A percentile compares a stretch with the other conserved stretches of the same genome.
Conservation (phyloP, 2,888 invertebrate genomes). For the Sylvicola cinctus region DNA sequence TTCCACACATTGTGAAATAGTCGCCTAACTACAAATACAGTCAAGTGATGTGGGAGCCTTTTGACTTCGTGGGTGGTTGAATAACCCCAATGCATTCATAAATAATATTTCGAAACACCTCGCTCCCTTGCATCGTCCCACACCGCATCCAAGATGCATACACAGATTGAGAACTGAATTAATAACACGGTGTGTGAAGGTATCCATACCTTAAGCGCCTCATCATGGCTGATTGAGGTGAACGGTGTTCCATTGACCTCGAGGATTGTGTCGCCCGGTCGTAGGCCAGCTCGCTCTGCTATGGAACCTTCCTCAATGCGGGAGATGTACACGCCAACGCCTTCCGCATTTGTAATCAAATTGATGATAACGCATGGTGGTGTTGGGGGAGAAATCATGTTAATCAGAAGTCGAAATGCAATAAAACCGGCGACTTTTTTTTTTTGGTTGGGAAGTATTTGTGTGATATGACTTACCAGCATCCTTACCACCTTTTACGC, state of each 20-base stretch:
- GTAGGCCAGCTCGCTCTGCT: conserved; percentile 69
- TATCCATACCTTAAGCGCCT: conserved; percentile 67
- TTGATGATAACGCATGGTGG: conserved; percentile 12
- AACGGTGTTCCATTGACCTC: conserved; percentile 90
- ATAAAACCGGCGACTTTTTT: no score
- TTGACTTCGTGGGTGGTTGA: no score
- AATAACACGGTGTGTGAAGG: no score
- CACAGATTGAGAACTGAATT: no score
- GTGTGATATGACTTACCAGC: conserved; percentile 36
- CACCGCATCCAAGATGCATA: no score
- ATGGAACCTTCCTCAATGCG: conserved; percentile 78
- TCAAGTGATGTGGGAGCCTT: no score
- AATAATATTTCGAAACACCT: no score
- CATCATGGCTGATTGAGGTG: conserved; percentile 78
- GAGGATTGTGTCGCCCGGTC: conserved; percentile 84
- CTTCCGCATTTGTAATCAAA: conserved; percentile 24
- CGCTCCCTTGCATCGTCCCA: no score
- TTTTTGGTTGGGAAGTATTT: background rate
- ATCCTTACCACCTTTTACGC: conserved; percentile 80
- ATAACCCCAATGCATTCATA: no score
- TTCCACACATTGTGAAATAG: no score
- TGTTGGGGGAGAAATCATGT: conserved; percentile 2
- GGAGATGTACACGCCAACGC: conserved; percentile 80
- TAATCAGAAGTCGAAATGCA: no score
- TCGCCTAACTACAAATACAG: no score